Conservation (phyloP, 2,888 invertebrate species). For the Netelia inedita region DNA sequence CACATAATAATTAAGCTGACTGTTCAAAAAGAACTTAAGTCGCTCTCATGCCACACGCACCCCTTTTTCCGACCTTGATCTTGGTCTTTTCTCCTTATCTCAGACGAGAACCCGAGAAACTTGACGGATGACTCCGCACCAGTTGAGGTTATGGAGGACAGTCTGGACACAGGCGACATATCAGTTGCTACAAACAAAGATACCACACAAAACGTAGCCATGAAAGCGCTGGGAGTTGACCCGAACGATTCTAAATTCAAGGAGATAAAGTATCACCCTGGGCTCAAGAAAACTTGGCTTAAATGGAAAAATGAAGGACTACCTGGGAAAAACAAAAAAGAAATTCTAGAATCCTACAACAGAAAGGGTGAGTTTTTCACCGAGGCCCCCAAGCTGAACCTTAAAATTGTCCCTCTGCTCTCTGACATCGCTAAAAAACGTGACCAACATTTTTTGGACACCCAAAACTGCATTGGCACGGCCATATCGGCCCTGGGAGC, state of each 20-base stretch:
- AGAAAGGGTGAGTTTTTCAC: conserved; percentile 32
- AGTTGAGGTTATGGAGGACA: background rate
- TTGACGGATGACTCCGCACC: background rate
- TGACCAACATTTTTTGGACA: conserved; percentile 3
- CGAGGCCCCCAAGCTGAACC: conserved; percentile 53
- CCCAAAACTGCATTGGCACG: conserved; percentile 51
- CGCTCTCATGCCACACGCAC: background rate
- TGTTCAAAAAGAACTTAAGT: conserved; percentile 37
- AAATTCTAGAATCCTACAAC: conserved; percentile 33
- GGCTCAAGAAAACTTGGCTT: conserved; percentile 44
- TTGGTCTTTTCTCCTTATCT: background rate
- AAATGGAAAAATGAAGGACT: conserved; percentile 59
- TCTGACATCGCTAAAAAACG: conserved; percentile 50
- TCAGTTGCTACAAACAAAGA: too few species aligned
- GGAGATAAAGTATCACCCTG: conserved; percentile 51
- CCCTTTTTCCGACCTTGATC: background rate
- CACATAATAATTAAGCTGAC: background rate
- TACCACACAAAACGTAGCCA: conserved; percentile 9
- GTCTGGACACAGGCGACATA: background rate
- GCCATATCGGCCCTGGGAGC: conserved; percentile 50
- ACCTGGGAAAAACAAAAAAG: conserved; percentile 58
- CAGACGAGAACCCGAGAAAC: background rate
- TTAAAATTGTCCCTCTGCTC: conserved; percentile 49
- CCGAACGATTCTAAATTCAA: conserved; percentile 49
- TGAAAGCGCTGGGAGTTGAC: conserved; percentile 55